These are phyloP conservation scores for Pegea sp. DNA, from an alignment of 23 tunicate species.

Conservation along the genomic window DNA sequence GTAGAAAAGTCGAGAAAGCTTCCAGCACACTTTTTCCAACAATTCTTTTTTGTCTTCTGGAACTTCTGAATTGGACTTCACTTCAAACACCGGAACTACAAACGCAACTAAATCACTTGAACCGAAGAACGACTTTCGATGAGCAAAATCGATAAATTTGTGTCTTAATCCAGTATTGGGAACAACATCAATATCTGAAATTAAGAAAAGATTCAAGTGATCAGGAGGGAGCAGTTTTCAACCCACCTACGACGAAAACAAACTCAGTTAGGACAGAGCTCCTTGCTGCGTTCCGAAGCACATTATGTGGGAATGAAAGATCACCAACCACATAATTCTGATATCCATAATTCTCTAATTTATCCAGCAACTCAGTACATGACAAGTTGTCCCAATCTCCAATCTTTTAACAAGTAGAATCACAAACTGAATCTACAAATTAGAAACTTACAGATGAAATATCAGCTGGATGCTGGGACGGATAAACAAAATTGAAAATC, in stretches of 20 bases:
- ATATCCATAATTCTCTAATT: conserved; percentile 58
- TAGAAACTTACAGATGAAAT: conserved; percentile 22
- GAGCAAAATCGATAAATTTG: conserved; percentile 48
- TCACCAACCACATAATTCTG: conserved; percentile 74
- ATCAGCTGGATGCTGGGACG: conserved; percentile 51
- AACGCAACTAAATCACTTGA: conserved; percentile 18
- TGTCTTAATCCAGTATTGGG: conserved; percentile 49
- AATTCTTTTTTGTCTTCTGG: conserved; percentile 68
- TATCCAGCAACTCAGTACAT: conserved; percentile 35
- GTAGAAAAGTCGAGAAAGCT: too few species aligned
- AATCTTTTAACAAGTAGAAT: conserved; percentile 5
- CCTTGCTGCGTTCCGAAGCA: conserved; percentile 82
- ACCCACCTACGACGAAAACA: conserved; percentile 78
- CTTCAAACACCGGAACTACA: conserved; percentile 86
- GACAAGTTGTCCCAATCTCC: conserved; percentile 40
- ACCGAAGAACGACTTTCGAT: conserved; percentile 15
- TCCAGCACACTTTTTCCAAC: conserved; percentile 17
- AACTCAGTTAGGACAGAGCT: conserved; percentile 68
- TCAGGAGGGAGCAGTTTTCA: background rate
- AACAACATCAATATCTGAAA: conserved; percentile 77
- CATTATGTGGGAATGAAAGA: conserved; percentile 86
- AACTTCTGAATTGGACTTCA: conserved; percentile 19
- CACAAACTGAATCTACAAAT: background rate
- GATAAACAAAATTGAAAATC: conserved; percentile 83
- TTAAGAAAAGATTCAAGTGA: background rate